Conservation (phyloP, 2,797 vertebrate genomes). For the Sarcoramphus papa region DNA sequence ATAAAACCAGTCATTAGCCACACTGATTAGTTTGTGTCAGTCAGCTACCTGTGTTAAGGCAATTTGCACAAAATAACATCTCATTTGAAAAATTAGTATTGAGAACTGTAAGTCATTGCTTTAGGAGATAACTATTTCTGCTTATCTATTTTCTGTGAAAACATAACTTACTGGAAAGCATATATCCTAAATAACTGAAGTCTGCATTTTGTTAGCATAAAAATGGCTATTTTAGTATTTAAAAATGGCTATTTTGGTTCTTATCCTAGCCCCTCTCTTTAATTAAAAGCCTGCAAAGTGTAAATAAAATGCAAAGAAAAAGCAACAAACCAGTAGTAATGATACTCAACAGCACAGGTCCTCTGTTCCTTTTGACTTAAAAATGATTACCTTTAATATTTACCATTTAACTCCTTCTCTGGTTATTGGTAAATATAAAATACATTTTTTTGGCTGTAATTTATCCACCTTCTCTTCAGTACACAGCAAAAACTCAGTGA, state of each 20-base stretch:
- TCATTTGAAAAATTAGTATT: not conserved
- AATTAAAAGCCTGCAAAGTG: not conserved
- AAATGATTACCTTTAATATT: not conserved
- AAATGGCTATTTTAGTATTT: not conserved
- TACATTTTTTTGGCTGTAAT: not conserved
- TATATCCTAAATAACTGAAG: not conserved
- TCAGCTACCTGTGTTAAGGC: not conserved
- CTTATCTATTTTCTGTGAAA: not conserved
- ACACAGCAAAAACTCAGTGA: not conserved
- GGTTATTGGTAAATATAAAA: not conserved
- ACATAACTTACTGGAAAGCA: not conserved
- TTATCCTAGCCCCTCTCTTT: not conserved
- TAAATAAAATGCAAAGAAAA: not conserved
- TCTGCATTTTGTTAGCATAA: not conserved
- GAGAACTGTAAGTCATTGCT: not conserved
- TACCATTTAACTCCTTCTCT: not conserved
- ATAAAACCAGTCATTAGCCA: not conserved
- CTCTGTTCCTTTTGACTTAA: not conserved
- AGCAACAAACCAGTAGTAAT: not conserved
- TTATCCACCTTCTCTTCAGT: not conserved
- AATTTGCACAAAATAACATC: not conserved
- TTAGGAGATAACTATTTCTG: not conserved
- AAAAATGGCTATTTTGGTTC: not conserved
- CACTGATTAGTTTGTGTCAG: not conserved
- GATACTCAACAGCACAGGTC: not conserved